A percentile compares a stretch with the other conserved stretches of the same genome.
These are phyloP conservation scores for Dipodomys spectabilis DNA, from an alignment of 2,113 vertebrate genomes.

Conservation along the genomic window DNA sequence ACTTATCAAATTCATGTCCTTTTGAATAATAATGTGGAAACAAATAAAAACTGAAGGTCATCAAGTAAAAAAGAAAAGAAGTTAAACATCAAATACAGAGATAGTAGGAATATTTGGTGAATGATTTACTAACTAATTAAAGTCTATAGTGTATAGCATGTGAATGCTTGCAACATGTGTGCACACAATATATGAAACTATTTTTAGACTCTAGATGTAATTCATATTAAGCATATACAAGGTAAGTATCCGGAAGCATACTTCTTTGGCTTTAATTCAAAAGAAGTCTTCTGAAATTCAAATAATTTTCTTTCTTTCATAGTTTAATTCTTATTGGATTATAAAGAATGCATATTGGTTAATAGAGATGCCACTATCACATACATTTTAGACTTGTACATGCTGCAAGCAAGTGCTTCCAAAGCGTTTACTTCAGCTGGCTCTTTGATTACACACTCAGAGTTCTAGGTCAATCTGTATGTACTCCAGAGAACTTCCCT, in stretches of 20 bases:
- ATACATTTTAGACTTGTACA: slow-evolving; percentile 30
- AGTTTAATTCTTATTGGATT: slow-evolving; percentile 49
- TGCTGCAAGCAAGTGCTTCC: slow-evolving; percentile 47
- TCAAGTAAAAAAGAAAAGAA: background rate
- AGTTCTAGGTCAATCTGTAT: background rate
- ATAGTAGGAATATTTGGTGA: background rate
- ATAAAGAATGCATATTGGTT: slow-evolving; percentile 35
- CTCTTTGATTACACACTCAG: slow-evolving; percentile 14
- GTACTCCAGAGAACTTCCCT: slow-evolving; percentile 50
- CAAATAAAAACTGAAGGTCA: too few relatives aligned
- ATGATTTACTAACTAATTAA: background rate
- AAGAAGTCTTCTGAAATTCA: background rate
- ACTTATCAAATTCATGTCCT: too few relatives aligned
- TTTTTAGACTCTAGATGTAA: background rate
- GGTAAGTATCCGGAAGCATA: background rate
- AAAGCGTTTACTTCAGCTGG: background rate
- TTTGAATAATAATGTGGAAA: too few relatives aligned
- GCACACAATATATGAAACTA: background rate
- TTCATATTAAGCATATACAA: slow-evolving; percentile 32
- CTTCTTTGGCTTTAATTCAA: background rate
- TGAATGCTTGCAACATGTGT: background rate
- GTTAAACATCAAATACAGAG: background rate
- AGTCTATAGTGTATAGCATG: background rate
- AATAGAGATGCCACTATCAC: background rate
- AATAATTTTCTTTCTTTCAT: slow-evolving; percentile 32